Percentiles rank a stretch among this genome's conserved stretches.
Evolutionary conservation across 2,113 vertebrate species (phyloP).

Genomic region (Otis tarda): DNA sequence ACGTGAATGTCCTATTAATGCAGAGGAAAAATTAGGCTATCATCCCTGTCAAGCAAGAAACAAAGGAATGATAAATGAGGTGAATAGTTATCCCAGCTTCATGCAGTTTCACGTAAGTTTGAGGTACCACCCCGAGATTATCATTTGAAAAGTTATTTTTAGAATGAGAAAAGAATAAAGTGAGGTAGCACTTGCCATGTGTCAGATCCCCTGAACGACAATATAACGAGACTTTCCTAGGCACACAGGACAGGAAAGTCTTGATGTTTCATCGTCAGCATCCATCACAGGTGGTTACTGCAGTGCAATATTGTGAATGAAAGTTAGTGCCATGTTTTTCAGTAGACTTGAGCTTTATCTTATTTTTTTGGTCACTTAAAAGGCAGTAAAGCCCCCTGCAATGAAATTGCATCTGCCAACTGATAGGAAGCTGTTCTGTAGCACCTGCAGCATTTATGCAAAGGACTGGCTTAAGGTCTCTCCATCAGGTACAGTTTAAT

Average conservation of each 20-base stretch:
- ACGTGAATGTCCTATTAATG: slow-evolving; percentile 41
- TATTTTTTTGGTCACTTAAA: background rate
- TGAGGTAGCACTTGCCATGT: background rate
- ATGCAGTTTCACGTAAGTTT: slow-evolving; percentile 4
- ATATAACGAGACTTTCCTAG: background rate
- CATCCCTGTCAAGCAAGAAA: slow-evolving; percentile 41
- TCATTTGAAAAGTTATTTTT: slow-evolving; percentile 26
- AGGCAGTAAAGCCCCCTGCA: background rate
- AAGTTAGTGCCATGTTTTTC: slow-evolving; percentile 28
- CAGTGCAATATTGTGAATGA: background rate
- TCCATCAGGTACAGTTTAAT: slow-evolving; percentile 18
- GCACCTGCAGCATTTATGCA: slow-evolving; percentile 8
- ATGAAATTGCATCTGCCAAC: slow-evolving; percentile 7
- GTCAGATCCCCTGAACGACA: slow-evolving; percentile 8
- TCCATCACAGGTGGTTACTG: background rate
- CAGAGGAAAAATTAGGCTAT: slow-evolving; percentile 33
- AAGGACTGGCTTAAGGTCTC: background rate
- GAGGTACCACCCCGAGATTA: slow-evolving; percentile 28
- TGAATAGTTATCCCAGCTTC: slow-evolving; percentile 20
- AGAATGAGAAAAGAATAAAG: background rate
- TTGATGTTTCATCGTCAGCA: background rate
- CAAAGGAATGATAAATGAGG: slow-evolving; percentile 43
- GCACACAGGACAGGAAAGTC: background rate
- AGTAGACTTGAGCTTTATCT: slow-evolving; percentile 43
- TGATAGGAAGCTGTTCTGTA: slow-evolving; percentile 4